These are phyloP conservation scores for Pholis gunnellus DNA, from an alignment of 2,113 vertebrate species.

Conservation along the genomic window DNA sequence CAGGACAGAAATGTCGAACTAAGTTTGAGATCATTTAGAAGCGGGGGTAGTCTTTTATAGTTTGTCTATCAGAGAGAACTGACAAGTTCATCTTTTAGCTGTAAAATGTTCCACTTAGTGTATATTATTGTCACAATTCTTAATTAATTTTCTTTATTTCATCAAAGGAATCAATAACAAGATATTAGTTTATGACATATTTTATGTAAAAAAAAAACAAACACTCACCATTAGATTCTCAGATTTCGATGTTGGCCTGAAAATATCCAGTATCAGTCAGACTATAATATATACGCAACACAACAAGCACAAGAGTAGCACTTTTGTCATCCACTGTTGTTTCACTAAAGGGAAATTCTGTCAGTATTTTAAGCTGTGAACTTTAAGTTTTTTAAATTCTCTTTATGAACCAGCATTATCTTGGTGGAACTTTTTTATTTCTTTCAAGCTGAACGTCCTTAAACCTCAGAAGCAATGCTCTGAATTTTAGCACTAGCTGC, in stretches of 20 bases:
- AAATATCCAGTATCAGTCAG: background rate
- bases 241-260: background rate
- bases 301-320: background rate
- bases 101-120: background rate
- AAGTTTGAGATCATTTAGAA: background rate
- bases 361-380: background rate
- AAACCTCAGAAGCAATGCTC: background rate
- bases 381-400: background rate
- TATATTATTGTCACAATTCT: background rate
- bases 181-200: background rate
- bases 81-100: background rate
- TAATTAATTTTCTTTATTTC: background rate
- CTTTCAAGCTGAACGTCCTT: background rate
- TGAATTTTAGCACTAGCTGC: background rate
- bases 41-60: background rate
- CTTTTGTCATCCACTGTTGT: background rate
- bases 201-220: background rate
- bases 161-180: background rate
- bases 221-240: background rate
- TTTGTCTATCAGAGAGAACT: background rate
- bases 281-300: background rate
- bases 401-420: background rate
- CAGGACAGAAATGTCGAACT: background rate
- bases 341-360: background rate
- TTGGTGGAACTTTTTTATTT: background rate